Evolutionary conservation across 2,888 invertebrate genomes (phyloP).

Genomic region (Volucella zonaria): DNA sequence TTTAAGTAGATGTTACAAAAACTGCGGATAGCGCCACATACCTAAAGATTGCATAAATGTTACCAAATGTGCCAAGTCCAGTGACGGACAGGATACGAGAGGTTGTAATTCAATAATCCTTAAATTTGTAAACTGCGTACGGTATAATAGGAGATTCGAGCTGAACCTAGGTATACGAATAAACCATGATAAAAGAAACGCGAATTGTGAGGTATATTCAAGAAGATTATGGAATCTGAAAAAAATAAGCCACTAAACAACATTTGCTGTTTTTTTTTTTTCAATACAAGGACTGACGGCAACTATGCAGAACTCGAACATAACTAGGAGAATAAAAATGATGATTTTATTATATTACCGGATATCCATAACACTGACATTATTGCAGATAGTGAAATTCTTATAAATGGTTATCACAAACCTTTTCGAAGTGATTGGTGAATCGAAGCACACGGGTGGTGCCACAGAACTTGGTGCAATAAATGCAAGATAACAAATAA

Average conservation of each 20-base stretch:
- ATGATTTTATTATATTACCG: conserved; percentile 1
- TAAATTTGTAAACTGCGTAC: conserved; percentile 26
- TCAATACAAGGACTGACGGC: neutral
- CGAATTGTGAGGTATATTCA: conserved; percentile 16
- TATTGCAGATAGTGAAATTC: neutral
- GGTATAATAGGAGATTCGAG: conserved; percentile 11
- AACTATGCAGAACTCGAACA: neutral
- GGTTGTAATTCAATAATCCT: neutral
- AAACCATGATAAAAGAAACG: conserved; percentile 10
- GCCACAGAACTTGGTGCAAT: neutral
- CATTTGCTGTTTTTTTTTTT: conserved; percentile 3
- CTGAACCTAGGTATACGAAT: neutral
- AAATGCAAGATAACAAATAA: conserved; percentile 12
- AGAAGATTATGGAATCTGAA: conserved; percentile 3
- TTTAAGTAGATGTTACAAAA: conserved; percentile 3
- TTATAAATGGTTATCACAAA: neutral
- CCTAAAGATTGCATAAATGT: conserved; percentile 12
- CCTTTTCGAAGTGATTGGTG: neutral
- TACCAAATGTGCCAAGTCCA: conserved; percentile 3
- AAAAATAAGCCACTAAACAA: neutral
- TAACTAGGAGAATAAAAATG: neutral
- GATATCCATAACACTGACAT: conserved; percentile 1
- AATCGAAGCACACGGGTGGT: conserved; percentile 14
- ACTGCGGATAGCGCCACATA: conserved; percentile 1
- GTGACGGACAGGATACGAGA: neutral